Evolutionary conservation across 2,113 vertebrate species (phyloP).

Genomic region (Orycteropus afer): DNA sequence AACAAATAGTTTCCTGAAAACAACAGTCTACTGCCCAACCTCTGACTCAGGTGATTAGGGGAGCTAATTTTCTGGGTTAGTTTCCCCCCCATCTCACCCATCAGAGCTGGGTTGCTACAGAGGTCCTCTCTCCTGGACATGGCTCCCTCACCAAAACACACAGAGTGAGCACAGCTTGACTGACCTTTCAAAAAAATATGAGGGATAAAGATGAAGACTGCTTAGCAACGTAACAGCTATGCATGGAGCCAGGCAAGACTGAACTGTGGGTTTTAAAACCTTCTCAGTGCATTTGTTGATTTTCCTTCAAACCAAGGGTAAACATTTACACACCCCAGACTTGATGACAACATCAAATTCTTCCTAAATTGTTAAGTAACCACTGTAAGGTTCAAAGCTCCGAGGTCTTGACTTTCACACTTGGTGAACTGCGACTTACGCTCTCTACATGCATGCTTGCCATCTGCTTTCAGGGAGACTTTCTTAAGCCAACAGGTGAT

Average conservation of each 20-base stretch:
- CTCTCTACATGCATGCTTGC: conserved; percentile 62
- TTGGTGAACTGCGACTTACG: conserved; percentile 75
- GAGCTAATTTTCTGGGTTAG: conserved; percentile 95
- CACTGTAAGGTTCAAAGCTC: conserved; percentile 74
- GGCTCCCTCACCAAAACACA: background rate
- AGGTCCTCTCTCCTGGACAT: conserved; percentile 77
- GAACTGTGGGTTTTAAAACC: background rate
- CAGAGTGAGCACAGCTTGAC: background rate
- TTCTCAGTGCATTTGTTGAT: conserved; percentile 22
- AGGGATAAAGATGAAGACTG: conserved; percentile 68
- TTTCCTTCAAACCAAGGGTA: conserved; percentile 44
- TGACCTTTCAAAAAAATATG: conserved; percentile 28
- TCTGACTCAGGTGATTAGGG: conserved; percentile 94
- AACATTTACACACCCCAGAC: conserved; percentile 49
- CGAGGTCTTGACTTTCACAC: conserved; percentile 76
- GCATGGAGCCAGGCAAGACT: background rate
- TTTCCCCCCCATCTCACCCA: conserved; percentile 92
- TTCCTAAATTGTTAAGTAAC: conserved; percentile 76
- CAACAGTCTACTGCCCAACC: conserved; percentile 89
- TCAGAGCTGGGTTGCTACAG: conserved; percentile 87
- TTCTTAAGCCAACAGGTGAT: conserved; percentile 69
- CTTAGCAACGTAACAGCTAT: background rate
- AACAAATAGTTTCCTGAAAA: conserved; percentile 90
- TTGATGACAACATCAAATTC: conserved; percentile 81
- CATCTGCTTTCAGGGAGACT: conserved; percentile 74